Percentiles rank a stretch among this genome's conserved stretches.
These are phyloP conservation scores for Callyntrura guangdongensis DNA, from an alignment of 2,888 invertebrate species.

Conservation along the genomic window DNA sequence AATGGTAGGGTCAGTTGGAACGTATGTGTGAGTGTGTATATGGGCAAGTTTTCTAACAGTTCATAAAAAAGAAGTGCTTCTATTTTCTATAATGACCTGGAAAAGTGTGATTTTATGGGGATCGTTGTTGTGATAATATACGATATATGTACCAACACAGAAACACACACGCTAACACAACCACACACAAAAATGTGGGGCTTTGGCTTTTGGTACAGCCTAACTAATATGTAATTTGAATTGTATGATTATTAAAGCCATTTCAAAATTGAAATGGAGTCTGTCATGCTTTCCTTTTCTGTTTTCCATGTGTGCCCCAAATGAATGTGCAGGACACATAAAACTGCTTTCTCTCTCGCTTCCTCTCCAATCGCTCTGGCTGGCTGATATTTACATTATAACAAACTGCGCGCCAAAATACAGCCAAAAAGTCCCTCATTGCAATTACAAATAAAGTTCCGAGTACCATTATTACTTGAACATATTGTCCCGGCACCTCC, in stretches of 20 bases:
- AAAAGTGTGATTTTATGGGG: slow-evolving; percentile 51
- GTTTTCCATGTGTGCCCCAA: background rate
- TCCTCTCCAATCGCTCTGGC: background rate
- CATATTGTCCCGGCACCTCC: slow-evolving; percentile 66
- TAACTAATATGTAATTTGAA: slow-evolving; percentile 71
- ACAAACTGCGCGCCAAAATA: background rate
- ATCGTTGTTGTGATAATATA: background rate
- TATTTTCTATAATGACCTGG: slow-evolving; percentile 29
- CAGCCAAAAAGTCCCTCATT: slow-evolving; percentile 76
- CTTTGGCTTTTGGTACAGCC: slow-evolving; percentile 5
- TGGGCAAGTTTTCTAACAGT: slow-evolving; percentile 70
- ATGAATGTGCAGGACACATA: too few species aligned
- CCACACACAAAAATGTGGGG: too few species aligned
- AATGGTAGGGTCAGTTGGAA: too few species aligned
- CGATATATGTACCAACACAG: background rate
- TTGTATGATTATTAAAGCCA: slow-evolving; percentile 76
- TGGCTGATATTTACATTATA: slow-evolving; percentile 30
- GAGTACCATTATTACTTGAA: slow-evolving; percentile 74
- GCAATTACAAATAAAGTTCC: slow-evolving; percentile 80
- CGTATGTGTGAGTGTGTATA: background rate
- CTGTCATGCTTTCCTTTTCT: slow-evolving; percentile 48
- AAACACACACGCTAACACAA: too few species aligned
- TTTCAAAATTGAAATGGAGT: slow-evolving; percentile 65
- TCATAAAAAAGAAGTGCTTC: slow-evolving; percentile 72
- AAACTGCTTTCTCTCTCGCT: slow-evolving; percentile 19